Conservation (phyloP, 2,888 invertebrate genomes). For the Mechanitis mazaeus region DNA sequence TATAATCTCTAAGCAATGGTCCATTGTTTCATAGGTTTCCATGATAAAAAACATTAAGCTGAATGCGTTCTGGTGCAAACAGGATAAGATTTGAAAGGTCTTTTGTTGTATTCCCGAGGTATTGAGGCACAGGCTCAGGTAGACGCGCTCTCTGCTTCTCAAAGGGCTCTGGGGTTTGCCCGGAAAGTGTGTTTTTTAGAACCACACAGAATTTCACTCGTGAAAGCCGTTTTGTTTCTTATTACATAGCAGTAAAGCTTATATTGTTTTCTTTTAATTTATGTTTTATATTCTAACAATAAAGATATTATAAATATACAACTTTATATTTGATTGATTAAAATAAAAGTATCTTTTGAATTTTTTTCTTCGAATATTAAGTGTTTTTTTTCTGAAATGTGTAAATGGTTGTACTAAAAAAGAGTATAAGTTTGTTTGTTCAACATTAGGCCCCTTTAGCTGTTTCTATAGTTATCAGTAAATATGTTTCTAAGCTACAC, state of each 20-base stretch:
- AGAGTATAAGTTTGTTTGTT: no score
- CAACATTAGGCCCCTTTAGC: no score
- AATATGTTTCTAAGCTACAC: no score
- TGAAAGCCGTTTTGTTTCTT: neutral
- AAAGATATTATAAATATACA: neutral
- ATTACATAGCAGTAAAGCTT: neutral
- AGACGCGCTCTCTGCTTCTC: conserved; percentile 23
- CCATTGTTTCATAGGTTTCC: conserved; percentile 20
- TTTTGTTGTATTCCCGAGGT: conserved; percentile 29
- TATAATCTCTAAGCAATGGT: conserved; percentile 14
- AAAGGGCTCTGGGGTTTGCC: conserved; percentile 22
- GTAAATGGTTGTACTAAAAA: no score
- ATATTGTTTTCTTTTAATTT: neutral
- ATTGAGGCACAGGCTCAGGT: conserved; percentile 28
- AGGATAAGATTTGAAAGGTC: conserved; percentile 32
- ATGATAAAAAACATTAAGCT: conserved; percentile 25
- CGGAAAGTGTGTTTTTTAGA: conserved; percentile 29
- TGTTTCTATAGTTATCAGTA: no score
- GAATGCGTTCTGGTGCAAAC: conserved; percentile 30
- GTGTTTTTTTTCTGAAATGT: no score
- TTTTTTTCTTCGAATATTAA: no score
- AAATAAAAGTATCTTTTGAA: neutral
- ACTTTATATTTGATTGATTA: neutral
- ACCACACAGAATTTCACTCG: neutral
- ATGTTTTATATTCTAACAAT: neutral